These are phyloP conservation scores for Myopa tessellatipennis DNA, from an alignment of 2,888 invertebrate genomes.

Conservation along the genomic window DNA sequence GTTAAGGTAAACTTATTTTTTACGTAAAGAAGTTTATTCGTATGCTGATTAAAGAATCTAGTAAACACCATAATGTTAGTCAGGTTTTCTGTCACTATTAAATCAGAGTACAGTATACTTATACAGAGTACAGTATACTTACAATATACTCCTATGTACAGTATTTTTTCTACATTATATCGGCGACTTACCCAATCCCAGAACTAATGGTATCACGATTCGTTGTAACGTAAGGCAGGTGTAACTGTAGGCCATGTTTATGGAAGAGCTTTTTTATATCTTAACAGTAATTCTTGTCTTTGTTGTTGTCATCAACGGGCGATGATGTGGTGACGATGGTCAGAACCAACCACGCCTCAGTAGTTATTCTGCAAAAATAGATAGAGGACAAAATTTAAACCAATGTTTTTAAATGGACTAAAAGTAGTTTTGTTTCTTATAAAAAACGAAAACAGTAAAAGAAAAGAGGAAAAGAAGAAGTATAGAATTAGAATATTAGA, in stretches of 20 bases:
- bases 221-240: constrained; percentile 65
- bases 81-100: no score
- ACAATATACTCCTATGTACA: no score
- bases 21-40: no score
- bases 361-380: constrained; percentile 1
- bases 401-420: constrained; percentile 45
- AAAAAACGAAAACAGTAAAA: no score
- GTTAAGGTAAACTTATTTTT: no score
- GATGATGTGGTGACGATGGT: neutral
- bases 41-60: no score
- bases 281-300: constrained; percentile 21
- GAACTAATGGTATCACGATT: constrained; percentile 62
- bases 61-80: no score
- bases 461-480: neutral
- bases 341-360: constrained; percentile 23
- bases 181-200: constrained; percentile 63
- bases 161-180: neutral
- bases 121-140: no score
- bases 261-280: constrained; percentile 13
- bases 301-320: neutral
- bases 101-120: no score
- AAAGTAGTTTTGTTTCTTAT: neutral
- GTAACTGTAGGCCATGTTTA: constrained; percentile 64
- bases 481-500: neutral
- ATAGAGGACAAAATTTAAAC: constrained; percentile 46